These are phyloP conservation scores for Plagiodera versicolora DNA, from an alignment of 2,888 invertebrate species.

Conservation along the genomic window DNA sequence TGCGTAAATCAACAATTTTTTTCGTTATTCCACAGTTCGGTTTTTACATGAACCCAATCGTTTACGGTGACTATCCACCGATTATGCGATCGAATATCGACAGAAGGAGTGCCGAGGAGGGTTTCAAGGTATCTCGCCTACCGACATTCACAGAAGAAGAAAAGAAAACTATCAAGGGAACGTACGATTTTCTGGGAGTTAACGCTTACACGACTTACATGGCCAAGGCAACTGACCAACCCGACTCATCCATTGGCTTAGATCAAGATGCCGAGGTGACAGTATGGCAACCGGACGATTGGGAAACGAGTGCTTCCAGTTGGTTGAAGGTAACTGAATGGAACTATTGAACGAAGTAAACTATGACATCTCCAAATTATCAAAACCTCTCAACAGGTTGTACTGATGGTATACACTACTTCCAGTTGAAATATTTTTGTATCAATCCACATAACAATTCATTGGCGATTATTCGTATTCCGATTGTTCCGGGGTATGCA, in stretches of 20 bases:
- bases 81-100: no score
- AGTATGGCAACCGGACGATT: slow-evolving; percentile 11
- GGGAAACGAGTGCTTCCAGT: slow-evolving; percentile 18
- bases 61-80: slow-evolving; percentile 67
- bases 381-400: no score
- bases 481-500: no score
- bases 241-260: slow-evolving; percentile 53
- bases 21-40: slow-evolving; percentile 26
- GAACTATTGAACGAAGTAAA: no score
- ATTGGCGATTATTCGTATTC: no score
- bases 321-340: slow-evolving; percentile 25
- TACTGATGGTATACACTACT: no score
- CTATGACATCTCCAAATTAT: no score
- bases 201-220: slow-evolving; percentile 71
- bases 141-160: slow-evolving; percentile 65
- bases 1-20: no score
- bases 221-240: slow-evolving; percentile 41
- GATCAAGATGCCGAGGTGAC: slow-evolving; percentile 10
- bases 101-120: slow-evolving; percentile 65
- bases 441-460: no score
- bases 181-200: slow-evolving; percentile 72
- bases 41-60: slow-evolving; percentile 60
- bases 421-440: no score
- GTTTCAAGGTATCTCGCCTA: slow-evolving; percentile 62
- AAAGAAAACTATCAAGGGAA: slow-evolving; percentile 57